phyloP scores from a whole-genome alignment of 1,140 invertebrate genomes.

The Brachionus koreanus region DNA sequence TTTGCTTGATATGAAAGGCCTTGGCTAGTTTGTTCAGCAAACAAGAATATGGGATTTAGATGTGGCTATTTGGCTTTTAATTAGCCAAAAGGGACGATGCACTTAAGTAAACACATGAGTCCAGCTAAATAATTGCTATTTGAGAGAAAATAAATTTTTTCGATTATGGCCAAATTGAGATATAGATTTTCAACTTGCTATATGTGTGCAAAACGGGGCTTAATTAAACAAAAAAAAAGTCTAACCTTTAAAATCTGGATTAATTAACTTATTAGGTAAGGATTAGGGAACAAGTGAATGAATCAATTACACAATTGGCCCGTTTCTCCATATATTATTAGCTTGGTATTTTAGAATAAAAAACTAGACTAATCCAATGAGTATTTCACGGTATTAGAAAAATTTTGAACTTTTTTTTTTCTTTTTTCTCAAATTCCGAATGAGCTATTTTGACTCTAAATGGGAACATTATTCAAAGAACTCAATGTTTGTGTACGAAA shows the following conservation, averaged over 20 bases:
- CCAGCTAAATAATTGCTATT: not conserved
- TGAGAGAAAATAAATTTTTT: constrained; percentile 4
- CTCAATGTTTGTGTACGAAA: not conserved
- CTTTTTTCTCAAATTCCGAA: not conserved
- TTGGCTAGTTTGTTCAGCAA: not conserved
- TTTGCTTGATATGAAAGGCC: not conserved
- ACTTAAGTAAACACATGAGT: not conserved
- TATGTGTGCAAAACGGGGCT: not conserved
- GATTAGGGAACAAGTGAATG: constrained; percentile 30
- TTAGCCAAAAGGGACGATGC: not conserved
- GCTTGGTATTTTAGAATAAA: constrained; percentile 21
- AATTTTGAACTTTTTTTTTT: constrained; percentile 8
- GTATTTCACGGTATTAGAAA: constrained; percentile 22
- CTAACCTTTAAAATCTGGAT: constrained; percentile 6
- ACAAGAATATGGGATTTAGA: not conserved
- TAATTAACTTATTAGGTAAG: constrained; percentile 41
- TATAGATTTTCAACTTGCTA: not conserved
- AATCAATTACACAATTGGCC: constrained; percentile 18
- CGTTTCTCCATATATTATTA: not conserved
- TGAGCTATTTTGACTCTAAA: not conserved
- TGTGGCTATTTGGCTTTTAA: constrained; percentile 11
- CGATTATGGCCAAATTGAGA: not conserved
- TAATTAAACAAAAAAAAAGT: not conserved
- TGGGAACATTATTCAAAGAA: not conserved
- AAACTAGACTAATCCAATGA: constrained; percentile 9